A percentile compares a stretch with the other conserved stretches of the same genome.
These are phyloP conservation scores for Nomada ferruginata DNA, from an alignment of 2,888 invertebrate genomes.

Conservation along the genomic window DNA sequence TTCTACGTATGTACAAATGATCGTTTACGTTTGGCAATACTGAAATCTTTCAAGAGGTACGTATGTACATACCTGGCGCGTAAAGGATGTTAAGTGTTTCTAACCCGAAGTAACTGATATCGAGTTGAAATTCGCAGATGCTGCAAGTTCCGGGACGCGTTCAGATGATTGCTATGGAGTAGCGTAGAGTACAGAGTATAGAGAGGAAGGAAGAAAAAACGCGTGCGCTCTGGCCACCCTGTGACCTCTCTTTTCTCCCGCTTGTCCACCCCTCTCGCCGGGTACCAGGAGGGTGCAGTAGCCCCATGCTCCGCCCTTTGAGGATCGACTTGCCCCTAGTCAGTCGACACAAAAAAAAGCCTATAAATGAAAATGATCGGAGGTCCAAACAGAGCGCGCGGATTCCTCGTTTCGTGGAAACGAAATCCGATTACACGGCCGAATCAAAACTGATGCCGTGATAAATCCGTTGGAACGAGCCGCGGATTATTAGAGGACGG, in stretches of 20 bases:
- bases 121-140: neutral
- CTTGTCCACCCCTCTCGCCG: conserved; percentile 41
- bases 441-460: conserved; percentile 26
- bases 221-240: conserved; percentile 71
- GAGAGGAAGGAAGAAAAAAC: conserved; percentile 50
- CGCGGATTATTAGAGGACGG: conserved; percentile 24
- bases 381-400: conserved; percentile 33
- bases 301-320: conserved; percentile 62
- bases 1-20: too few relatives aligned
- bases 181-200: neutral
- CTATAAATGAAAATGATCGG: conserved; percentile 75
- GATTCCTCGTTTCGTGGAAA: conserved; percentile 61
- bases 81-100: neutral
- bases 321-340: conserved; percentile 63
- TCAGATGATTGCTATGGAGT: neutral
- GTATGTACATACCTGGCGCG: neutral
- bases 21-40: too few relatives aligned
- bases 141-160: neutral
- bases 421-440: conserved; percentile 72
- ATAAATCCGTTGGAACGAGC: conserved; percentile 43
- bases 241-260: conserved; percentile 44
- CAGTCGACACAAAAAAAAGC: conserved; percentile 59
- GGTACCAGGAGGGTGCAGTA: conserved; percentile 60
- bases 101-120: neutral
- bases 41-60: neutral